phyloP scores from a whole-genome alignment of 2,888 invertebrate species.

The Drosophila parthenogenetica region DNA sequence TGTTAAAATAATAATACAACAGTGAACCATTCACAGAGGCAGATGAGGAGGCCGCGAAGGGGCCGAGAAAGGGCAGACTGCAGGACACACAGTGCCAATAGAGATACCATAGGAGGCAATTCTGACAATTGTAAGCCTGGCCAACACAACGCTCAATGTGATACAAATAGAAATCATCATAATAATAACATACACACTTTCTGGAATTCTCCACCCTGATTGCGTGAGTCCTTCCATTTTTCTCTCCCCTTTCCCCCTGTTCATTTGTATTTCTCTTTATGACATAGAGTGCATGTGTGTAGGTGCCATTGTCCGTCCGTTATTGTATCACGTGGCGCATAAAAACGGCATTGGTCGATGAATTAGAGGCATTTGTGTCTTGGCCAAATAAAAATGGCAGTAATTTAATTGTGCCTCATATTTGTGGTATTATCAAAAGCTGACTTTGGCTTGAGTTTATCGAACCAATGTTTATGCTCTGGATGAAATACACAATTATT shows the following conservation, averaged over 20 bases:
- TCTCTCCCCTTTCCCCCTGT: background rate
- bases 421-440: background rate
- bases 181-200: constrained; percentile 44
- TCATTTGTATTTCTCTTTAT: constrained; percentile 2
- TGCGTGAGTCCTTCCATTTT: constrained; percentile 24
- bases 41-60: background rate
- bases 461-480: background rate
- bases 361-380: constrained; percentile 40
- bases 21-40: constrained; percentile 1
- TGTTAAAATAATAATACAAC: constrained; percentile 78
- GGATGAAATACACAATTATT: background rate
- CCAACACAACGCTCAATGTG: constrained; percentile 39
- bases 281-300: constrained; percentile 24
- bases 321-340: constrained; percentile 72
- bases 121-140: constrained; percentile 31
- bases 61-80: background rate
- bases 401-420: constrained; percentile 26
- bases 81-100: constrained; percentile 11
- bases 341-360: constrained; percentile 50
- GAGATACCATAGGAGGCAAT: constrained; percentile 31
- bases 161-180: constrained; percentile 56
- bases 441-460: background rate
- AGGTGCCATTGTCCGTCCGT: constrained; percentile 37
- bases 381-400: constrained; percentile 25
- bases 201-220: constrained; percentile 16